These are phyloP conservation scores for Phyllotreta cruciferae DNA, from an alignment of 2,888 invertebrate species.

Conservation along the genomic window DNA sequence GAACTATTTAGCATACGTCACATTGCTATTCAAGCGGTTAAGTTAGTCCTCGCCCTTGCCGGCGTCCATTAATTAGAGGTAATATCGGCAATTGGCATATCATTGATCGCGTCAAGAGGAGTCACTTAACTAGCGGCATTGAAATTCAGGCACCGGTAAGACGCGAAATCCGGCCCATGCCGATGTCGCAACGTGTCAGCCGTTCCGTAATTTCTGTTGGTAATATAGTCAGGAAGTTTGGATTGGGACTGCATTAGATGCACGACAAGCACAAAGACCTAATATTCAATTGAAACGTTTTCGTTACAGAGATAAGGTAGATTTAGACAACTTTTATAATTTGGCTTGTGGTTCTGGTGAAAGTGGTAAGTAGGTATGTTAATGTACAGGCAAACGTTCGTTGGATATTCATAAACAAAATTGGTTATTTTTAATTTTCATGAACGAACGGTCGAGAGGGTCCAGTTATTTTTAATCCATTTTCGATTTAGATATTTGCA, in stretches of 20 bases:
- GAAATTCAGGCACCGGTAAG: slow-evolving; percentile 4
- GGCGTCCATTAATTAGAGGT: neutral
- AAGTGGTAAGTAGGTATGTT: too few relatives aligned
- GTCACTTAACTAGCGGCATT: slow-evolving; percentile 4
- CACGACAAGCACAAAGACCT: slow-evolving; percentile 9
- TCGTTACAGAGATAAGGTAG: too few relatives aligned
- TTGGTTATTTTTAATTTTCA: too few relatives aligned
- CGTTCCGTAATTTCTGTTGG: slow-evolving; percentile 7
- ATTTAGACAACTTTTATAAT: too few relatives aligned
- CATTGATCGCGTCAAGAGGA: slow-evolving; percentile 4
- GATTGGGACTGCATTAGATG: neutral
- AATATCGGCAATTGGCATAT: slow-evolving; percentile 2
- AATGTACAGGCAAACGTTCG: too few relatives aligned
- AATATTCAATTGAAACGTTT: too few relatives aligned
- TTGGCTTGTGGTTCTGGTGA: too few relatives aligned
- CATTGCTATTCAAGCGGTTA: neutral
- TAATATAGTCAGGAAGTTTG: slow-evolving; percentile 14
- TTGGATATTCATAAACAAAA: too few relatives aligned
- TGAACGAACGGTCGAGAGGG: too few relatives aligned
- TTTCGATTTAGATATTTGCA: neutral
- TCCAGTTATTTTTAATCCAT: too few relatives aligned
- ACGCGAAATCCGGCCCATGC: slow-evolving; percentile 18
- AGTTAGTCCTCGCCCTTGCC: neutral
- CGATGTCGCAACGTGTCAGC: slow-evolving; percentile 17
- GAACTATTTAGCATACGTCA: neutral